Evolutionary conservation across 2,888 invertebrate species (phyloP), one percentile per base, ranked within the genome.

Genomic region (Melikaiella ostensackeni): DNA sequence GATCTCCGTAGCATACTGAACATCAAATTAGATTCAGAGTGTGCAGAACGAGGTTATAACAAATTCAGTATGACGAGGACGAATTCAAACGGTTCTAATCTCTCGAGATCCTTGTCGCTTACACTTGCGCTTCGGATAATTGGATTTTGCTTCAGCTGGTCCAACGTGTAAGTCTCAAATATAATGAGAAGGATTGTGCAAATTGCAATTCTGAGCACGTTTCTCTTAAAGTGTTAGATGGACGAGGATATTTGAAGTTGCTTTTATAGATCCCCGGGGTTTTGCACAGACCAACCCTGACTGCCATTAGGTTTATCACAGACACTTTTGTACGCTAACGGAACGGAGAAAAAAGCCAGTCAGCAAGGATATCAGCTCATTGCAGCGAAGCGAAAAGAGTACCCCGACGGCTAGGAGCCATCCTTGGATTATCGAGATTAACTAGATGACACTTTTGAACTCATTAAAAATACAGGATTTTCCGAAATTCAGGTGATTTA

Each of bases 121-220:
- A 66, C 19, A 9, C 19, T 19, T 24, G 19, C n/a, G 46, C 46
- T 70, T 30, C 30, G 70, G 30, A 30, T 70, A 50, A 70, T 70
- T 70, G 50, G 70, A 70, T 70, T 70, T 70, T 70, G 70, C 30
- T 70, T 50, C n/a, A 70, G 70, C 50, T 70, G n/a, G 30, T 57
- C 50, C 30, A 30, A 50, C 30, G 46, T 70, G 50, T 46, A 46
- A 50, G 16, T 27, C 46, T 70, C 27, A 57, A 50, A 50, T 42
- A 30, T 70, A 70, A 70, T 70, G 46, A 50, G 64, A 64, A 64
- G 46, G 50, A 50, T 50, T 46, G 46, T 27, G 30, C 30, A 70
- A 46, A 27, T 70, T 70, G 50, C 24, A 70, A 70, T 27, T 24
- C 70, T 27, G 50, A 42, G 30, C 70, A 70, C 70, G 70, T 70